Percentiles rank a stretch among this genome's conserved stretches.
These are phyloP conservation scores for Drosophila arizonae DNA, from an alignment of 1,140 invertebrate genomes.

Conservation along the genomic window DNA sequence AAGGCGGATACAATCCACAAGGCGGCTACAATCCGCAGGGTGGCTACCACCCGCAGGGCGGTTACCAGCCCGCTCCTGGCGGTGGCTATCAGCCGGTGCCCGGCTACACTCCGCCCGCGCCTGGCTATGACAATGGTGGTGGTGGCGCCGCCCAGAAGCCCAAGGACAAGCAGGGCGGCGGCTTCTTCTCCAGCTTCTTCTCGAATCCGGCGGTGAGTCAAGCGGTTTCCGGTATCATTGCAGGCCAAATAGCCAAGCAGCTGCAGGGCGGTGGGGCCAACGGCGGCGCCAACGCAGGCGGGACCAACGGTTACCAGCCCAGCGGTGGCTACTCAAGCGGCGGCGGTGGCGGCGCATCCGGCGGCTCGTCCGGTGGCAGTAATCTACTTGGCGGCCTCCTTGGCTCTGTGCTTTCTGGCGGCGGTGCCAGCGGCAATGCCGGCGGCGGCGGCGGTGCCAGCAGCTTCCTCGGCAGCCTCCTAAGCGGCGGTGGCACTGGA, in stretches of 20 bases:
- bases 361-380: conserved; percentile 46
- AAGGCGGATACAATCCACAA: conserved; percentile 59
- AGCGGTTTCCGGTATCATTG: conserved; percentile 80
- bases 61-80: conserved; percentile 38
- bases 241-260: conserved; percentile 77
- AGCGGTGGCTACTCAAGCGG: conserved; percentile 65
- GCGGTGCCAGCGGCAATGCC: conserved; percentile 41
- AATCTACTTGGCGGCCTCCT: conserved; percentile 65
- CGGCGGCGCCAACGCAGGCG: conserved; percentile 25
- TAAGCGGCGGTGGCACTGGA: conserved; percentile 50
- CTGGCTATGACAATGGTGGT: conserved; percentile 62
- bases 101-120: conserved; percentile 65
- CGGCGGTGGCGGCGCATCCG: conserved; percentile 43
- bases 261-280: conserved; percentile 63
- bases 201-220: conserved; percentile 80
- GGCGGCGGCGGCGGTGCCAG: conserved; percentile 54
- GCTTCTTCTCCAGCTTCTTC: conserved; percentile 80
- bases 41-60: conserved; percentile 54
- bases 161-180: conserved; percentile 78
- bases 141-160: conserved; percentile 62
- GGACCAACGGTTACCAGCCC: conserved; percentile 61
- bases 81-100: conserved; percentile 61
- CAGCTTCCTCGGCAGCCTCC: conserved; percentile 66
- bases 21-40: conserved; percentile 16
- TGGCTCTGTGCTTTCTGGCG: conserved; percentile 64